A percentile compares a stretch with the other conserved stretches of the same genome.
Evolutionary conservation across 2,797 vertebrate species (phyloP).

Genomic region (Halcyon badia): DNA sequence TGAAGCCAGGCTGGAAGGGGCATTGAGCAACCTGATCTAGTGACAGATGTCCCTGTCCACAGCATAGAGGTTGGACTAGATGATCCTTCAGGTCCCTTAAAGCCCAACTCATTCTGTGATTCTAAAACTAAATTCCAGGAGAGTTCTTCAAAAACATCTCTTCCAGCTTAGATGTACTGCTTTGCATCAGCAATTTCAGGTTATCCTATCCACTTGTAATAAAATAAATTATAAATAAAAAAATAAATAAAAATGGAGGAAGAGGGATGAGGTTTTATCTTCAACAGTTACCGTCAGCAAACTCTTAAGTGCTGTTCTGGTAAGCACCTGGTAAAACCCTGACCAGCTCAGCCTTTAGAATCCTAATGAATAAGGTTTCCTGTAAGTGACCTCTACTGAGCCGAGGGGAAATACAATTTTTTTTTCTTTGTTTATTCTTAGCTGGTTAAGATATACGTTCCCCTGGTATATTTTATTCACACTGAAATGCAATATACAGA

Average conservation of each 20-base stretch:
- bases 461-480: background rate
- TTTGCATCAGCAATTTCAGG: background rate
- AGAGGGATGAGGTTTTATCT: background rate
- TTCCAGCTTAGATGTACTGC: background rate
- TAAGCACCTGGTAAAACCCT: background rate
- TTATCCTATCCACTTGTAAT: background rate
- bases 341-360: background rate
- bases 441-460: background rate
- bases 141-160: background rate
- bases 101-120: background rate
- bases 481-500: background rate
- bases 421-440: background rate
- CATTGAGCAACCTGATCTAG: background rate
- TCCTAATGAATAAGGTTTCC: slow-evolving; percentile 20
- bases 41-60: background rate
- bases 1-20: too few relatives aligned
- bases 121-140: background rate
- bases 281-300: background rate
- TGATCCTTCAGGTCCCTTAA: background rate
- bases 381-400: background rate
- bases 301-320: background rate
- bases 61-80: background rate
- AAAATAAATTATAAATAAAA: background rate
- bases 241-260: too few relatives aligned
- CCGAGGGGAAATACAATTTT: background rate